Evolutionary conservation across 2,113 vertebrate genomes (phyloP).

Genomic region (Mustela nigripes): DNA sequence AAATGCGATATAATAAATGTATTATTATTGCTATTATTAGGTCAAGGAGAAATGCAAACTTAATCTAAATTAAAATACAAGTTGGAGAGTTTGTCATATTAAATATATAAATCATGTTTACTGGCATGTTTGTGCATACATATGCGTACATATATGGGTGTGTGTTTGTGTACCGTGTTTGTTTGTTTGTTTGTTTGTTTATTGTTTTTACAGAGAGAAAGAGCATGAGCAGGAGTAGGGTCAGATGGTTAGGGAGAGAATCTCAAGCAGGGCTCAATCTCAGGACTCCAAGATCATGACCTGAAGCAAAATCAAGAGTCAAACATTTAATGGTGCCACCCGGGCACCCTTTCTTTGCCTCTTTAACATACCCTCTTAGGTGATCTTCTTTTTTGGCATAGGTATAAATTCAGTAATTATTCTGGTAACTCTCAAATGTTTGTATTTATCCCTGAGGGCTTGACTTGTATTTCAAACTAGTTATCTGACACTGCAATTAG

Average conservation of each 20-base stretch:
- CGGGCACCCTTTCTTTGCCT: neutral
- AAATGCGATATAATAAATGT: neutral
- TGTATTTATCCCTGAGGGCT: neutral
- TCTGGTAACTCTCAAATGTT: neutral
- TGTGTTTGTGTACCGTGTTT: neutral
- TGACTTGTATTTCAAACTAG: neutral
- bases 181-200: neutral
- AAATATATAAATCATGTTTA: slow-evolving; percentile 11
- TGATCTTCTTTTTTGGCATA: neutral
- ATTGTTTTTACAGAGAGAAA: neutral
- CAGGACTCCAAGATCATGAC: neutral
- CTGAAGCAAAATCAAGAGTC: neutral
- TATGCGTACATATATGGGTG: neutral
- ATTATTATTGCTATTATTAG: neutral
- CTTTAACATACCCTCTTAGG: neutral
- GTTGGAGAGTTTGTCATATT: neutral
- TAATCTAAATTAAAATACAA: slow-evolving; percentile 5
- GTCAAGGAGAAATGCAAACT: slow-evolving; percentile 45
- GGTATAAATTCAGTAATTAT: neutral
- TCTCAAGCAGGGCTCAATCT: neutral
- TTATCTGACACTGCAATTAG: neutral
- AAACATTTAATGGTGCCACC: neutral
- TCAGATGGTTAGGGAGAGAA: neutral
- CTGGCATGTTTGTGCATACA: neutral
- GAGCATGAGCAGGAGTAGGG: neutral